Conservation (phyloP, 2,113 vertebrate genomes). For the Eptesicus fuscus region DNA sequence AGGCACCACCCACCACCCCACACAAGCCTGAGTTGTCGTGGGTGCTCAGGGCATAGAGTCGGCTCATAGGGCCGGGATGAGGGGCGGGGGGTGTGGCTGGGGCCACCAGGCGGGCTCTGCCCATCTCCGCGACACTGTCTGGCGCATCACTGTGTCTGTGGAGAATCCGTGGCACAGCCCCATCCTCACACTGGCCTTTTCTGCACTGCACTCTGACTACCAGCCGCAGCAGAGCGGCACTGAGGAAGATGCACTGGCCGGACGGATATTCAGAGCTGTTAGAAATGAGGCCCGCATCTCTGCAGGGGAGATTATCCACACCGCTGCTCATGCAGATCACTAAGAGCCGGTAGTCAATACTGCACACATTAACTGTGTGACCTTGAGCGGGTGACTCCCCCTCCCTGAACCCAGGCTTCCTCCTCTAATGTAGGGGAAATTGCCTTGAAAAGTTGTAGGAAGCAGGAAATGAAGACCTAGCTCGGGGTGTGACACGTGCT, state of each 20-base stretch:
- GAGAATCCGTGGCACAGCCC: rapidly evolving
- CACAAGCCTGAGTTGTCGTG: neutral
- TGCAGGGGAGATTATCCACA: neutral
- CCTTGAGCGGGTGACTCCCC: neutral
- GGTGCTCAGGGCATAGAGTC: neutral
- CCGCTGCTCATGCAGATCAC: constrained; percentile 22
- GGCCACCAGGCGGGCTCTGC: neutral
- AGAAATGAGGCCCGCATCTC: neutral
- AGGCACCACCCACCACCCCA: too few species aligned
- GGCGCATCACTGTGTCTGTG: rapidly evolving
- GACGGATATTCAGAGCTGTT: neutral
- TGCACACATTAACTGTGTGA: neutral
- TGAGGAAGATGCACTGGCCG: neutral
- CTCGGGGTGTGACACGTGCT: neutral
- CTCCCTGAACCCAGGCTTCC: neutral
- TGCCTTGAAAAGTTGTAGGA: neutral
- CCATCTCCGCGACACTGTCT: rapidly evolving
- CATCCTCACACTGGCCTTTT: rapidly evolving
- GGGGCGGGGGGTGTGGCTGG: neutral
- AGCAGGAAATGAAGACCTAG: neutral
- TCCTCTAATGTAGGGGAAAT: neutral
- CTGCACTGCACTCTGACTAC: neutral
- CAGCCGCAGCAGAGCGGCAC: neutral
- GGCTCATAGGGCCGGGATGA: neutral
- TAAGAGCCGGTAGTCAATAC: neutral